Evolutionary conservation across 2,113 vertebrate genomes (phyloP).

Genomic region (Stigmatopora argus): DNA sequence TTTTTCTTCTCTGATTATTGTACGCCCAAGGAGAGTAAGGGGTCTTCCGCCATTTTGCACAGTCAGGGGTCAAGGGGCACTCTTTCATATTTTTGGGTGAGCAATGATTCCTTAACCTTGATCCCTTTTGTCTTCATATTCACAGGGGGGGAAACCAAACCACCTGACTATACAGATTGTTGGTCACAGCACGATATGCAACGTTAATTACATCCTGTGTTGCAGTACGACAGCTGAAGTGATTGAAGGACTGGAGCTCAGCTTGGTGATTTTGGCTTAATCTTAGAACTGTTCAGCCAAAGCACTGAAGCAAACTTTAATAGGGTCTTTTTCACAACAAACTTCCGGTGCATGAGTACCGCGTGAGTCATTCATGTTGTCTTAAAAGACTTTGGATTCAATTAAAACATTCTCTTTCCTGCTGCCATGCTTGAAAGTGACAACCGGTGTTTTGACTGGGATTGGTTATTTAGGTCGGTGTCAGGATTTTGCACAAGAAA

Average conservation of each 20-base stretch:
- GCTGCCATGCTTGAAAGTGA: not conserved
- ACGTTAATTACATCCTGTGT: conserved; percentile 39
- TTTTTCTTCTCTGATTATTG: not conserved
- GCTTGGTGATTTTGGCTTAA: conserved; percentile 26
- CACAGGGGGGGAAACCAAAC: conserved; percentile 13
- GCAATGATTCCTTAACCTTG: conserved; percentile 9
- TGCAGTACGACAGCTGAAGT: conserved; percentile 21
- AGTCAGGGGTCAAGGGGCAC: not conserved
- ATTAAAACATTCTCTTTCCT: not conserved
- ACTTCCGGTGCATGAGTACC: not conserved
- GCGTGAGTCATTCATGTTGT: not conserved
- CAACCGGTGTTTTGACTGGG: not conserved
- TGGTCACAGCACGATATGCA: conserved; percentile 27
- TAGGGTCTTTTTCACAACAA: not conserved
- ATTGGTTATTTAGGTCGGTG: not conserved
- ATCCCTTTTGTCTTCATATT: conserved; percentile 1
- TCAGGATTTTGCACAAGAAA: not conserved
- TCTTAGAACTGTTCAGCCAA: conserved; percentile 12
- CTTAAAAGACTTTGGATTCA: not conserved
- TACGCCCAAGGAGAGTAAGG: not conserved
- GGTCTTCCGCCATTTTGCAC: not conserved
- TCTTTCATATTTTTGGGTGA: conserved; percentile 10
- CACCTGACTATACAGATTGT: conserved; percentile 26
- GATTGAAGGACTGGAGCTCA: conserved; percentile 21
- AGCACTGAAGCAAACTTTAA: not conserved